Evolutionary conservation across 2,888 invertebrate genomes (phyloP).

Genomic region (Gortyna flavago): DNA sequence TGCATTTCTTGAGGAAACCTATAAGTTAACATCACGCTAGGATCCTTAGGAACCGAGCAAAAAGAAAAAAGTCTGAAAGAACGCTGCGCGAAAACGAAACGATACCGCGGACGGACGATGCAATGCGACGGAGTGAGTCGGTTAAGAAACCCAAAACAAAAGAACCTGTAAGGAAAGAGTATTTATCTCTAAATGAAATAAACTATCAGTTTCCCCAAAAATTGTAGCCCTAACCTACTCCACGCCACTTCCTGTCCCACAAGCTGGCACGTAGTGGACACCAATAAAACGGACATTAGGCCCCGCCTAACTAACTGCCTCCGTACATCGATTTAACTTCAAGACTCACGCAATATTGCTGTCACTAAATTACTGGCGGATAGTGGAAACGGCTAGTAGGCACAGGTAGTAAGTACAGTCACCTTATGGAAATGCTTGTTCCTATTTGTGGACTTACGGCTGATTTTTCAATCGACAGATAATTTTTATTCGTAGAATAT

Average conservation of each 20-base stretch:
- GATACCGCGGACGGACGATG: too few species aligned
- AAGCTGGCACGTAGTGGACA: conserved; percentile 72
- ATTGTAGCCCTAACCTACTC: conserved; percentile 18
- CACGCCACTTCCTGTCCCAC: conserved; percentile 44
- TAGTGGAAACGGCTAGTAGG: not conserved
- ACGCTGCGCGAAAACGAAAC: too few species aligned
- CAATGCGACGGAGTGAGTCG: too few species aligned
- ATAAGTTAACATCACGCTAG: too few species aligned
- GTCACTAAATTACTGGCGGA: conserved; percentile 55
- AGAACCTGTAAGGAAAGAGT: not conserved
- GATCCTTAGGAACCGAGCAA: too few species aligned
- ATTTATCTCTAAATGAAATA: too few species aligned
- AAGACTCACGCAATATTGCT: conserved; percentile 56
- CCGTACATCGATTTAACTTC: conserved; percentile 65
- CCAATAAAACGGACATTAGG: conserved; percentile 77
- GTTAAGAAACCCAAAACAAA: not conserved
- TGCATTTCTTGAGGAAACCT: too few species aligned
- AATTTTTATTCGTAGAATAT: too few species aligned
- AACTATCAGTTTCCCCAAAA: accelerated
- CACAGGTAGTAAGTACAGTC: too few species aligned
- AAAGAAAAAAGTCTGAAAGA: too few species aligned
- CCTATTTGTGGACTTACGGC: not conserved
- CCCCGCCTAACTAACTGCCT: conserved; percentile 62
- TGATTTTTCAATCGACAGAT: too few species aligned
- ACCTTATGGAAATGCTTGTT: not conserved